Base-by-base conservation (phyloP, 1,140 invertebrate genomes). In the Papilio polyxenes region DNA sequence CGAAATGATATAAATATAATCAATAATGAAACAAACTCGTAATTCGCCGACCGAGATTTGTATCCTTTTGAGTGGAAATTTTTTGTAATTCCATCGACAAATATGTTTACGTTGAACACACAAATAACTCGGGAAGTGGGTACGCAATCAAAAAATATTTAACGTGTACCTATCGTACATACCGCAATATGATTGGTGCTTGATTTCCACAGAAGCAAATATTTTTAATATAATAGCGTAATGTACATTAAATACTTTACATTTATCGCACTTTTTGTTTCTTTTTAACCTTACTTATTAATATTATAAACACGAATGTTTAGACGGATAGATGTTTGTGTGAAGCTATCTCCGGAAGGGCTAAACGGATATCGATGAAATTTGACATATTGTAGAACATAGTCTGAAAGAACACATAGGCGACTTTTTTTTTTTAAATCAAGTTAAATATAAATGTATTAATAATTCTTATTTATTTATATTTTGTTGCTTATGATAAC, bases 1-100 rank as follows among this genome's bases (percentile, higher is more conserved):
- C 23, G 23, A 31, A n/a, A n/a, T n/a, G n/a, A n/a, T n/a, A n/a
- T n/a, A n/a, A n/a, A n/a, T n/a, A n/a, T n/a, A n/a, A n/a, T n/a
- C n/a, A n/a, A n/a, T n/a, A n/a, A n/a, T n/a, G n/a, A n/a, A n/a
- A n/a, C n/a, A 69, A 69, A 69, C 4, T 40, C 13, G 11, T 56
- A 56, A 72, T 72, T 15, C 11, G 11, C 15, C 11, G 65, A 72
- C 6, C 65, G 65, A 40, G 10, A 72, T 65, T 65, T 65, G 31
- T 72, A 72, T 72, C 31, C 65, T 72, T 72, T 72, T 72, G 65
- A 72, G 65, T 72, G 65, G 65, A 72, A 72, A 15, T 72, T 72
- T 31, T 69, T 72, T 72, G 6, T 72, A 72, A 72, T 40, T 31
- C 65, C 31, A 37, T 72, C 65, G 65, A 15, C 65, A 40, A 40